Percentiles rank a stretch among this genome's conserved stretches.
Evolutionary conservation across 2,888 invertebrate species (phyloP).

Genomic region (Isoperla grammatica): DNA sequence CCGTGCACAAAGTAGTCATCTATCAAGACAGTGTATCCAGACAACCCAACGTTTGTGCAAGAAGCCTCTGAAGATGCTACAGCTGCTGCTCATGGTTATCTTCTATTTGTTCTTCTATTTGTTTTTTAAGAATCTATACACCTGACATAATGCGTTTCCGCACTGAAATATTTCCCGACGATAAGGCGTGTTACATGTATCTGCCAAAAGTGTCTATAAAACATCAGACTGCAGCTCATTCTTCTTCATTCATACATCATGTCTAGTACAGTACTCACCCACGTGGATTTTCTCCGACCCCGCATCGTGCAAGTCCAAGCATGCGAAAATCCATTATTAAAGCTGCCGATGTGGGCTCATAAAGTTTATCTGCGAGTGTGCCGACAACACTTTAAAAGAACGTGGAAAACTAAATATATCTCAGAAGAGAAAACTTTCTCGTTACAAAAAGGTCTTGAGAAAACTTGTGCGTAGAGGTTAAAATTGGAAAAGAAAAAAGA

Average conservation of each 20-base stretch:
- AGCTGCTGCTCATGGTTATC: conserved; percentile 27
- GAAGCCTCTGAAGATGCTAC: conserved; percentile 30
- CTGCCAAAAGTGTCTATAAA: conserved; percentile 28
- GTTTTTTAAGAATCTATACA: conserved; percentile 29
- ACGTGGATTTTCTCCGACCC: background rate
- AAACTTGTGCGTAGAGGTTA: no score
- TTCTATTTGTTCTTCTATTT: conserved; percentile 31
- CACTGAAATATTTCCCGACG: no score
- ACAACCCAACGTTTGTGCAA: conserved; percentile 29
- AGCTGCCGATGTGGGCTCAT: background rate
- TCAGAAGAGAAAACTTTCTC: background rate
- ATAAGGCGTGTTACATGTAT: no score
- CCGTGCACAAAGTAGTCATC: conserved; percentile 28
- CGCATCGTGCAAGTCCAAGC: background rate
- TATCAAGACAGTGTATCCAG: conserved; percentile 30
- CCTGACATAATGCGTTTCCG: conserved; percentile 7
- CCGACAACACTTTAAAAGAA: no score
- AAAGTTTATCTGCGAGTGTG: no score
- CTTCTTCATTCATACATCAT: background rate
- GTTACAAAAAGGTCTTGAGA: background rate
- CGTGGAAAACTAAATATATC: background rate
- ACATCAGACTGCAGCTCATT: conserved; percentile 18
- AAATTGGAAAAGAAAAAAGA: no score
- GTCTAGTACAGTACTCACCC: no score
- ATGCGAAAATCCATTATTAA: no score